Conservation (phyloP, 2,797 vertebrate genomes). For the Oryzias sinensis region DNA sequence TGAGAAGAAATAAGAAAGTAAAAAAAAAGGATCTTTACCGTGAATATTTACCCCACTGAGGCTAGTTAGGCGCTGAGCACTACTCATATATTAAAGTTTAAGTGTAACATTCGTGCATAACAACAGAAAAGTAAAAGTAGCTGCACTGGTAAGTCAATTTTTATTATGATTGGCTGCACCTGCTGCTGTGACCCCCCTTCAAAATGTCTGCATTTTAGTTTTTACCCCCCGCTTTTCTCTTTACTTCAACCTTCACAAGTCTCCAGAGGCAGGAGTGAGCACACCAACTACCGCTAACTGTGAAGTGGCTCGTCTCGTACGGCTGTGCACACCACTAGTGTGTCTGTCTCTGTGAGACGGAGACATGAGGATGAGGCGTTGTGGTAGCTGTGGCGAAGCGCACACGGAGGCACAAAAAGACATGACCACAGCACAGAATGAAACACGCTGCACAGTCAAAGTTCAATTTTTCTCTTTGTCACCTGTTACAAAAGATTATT, state of each 20-base stretch:
- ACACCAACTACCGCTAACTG: conserved; percentile 17
- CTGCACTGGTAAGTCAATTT: no score
- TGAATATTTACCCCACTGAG: no score
- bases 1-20: no score
- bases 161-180: no score
- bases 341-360: neutral
- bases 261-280: conserved; percentile 12
- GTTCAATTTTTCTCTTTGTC: conserved; percentile 3
- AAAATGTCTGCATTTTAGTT: conserved; percentile 4
- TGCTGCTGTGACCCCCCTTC: no score
- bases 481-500: conserved; percentile 1
- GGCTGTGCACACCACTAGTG: neutral
- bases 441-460: conserved; percentile 12
- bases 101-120: no score
- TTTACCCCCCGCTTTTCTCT: neutral
- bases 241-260: conserved; percentile 1
- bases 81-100: no score
- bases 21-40: no score
- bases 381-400: conserved; percentile 55
- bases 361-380: conserved; percentile 20
- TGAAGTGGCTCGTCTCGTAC: conserved; percentile 30
- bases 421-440: conserved; percentile 41
- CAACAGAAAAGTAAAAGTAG: no score
- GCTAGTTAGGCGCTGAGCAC: no score
- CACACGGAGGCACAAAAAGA: conserved; percentile 30